Evolutionary conservation across 2,113 vertebrate species (phyloP).

Genomic region (Pipa parva): DNA sequence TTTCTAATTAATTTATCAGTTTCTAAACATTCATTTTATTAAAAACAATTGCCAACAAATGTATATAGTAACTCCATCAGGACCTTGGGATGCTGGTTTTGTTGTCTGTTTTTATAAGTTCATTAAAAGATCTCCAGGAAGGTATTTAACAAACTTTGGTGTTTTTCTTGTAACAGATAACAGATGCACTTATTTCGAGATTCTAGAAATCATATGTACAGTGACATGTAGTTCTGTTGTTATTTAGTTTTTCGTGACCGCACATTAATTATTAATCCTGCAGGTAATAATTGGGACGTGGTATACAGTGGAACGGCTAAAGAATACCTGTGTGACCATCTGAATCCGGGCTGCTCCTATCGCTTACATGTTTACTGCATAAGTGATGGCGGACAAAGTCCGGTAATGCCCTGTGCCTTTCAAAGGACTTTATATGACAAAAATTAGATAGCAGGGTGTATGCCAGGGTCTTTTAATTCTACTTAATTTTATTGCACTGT

Average conservation of each 20-base stretch:
- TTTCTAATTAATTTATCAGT: no score
- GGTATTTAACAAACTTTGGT: constrained; percentile 40
- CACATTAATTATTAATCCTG: constrained; percentile 44
- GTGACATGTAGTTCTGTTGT: constrained; percentile 10
- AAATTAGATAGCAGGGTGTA: no score
- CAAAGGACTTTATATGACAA: no score
- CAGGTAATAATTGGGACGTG: constrained; percentile 83
- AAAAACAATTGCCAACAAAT: constrained; percentile 47
- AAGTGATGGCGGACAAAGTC: constrained; percentile 91
- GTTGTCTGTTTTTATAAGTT: constrained; percentile 20
- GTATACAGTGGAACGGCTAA: constrained; percentile 78
- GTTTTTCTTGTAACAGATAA: constrained; percentile 39
- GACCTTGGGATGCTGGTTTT: constrained; percentile 40
- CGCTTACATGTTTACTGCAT: constrained; percentile 82
- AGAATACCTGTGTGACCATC: constrained; percentile 85
- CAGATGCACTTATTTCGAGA: constrained; percentile 34
- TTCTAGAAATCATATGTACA: constrained; percentile 43
- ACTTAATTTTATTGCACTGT: no score
- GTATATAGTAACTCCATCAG: constrained; percentile 36
- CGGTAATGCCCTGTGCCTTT: constrained; percentile 63
- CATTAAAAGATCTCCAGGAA: constrained; percentile 51
- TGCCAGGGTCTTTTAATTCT: no score
- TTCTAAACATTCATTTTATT: constrained; percentile 49
- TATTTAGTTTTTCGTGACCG: constrained; percentile 45
- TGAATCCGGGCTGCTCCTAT: constrained; percentile 84